A percentile compares a stretch with the other conserved stretches of the same genome.
Evolutionary conservation across 2,888 invertebrate genomes (phyloP).

Genomic region (Aleiodes testaceus): DNA sequence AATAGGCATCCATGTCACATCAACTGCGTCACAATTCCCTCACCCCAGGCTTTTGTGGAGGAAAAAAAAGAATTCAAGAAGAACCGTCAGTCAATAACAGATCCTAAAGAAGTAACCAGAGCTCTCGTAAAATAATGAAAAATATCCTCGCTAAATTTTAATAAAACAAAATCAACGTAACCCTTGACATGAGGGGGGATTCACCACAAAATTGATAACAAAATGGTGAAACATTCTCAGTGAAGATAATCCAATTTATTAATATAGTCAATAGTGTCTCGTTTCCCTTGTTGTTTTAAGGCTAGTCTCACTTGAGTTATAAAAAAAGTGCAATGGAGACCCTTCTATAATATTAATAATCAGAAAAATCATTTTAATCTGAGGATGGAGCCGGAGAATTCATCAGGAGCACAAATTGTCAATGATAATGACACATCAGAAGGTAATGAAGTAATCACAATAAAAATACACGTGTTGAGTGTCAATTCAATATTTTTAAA

Average conservation of each 20-base stretch:
- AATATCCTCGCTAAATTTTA: slow-evolving; percentile 35
- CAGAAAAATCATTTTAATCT: slow-evolving; percentile 1
- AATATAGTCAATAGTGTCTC: slow-evolving; percentile 39
- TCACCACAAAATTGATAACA: slow-evolving; percentile 48
- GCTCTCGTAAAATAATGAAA: not conserved
- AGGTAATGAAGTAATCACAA: slow-evolving; percentile 23
- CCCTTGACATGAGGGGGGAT: slow-evolving; percentile 51
- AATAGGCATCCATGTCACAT: not conserved
- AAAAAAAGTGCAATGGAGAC: slow-evolving; percentile 6
- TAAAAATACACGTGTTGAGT: slow-evolving; percentile 31
- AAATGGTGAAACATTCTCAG: slow-evolving; percentile 49
- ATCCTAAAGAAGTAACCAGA: not conserved
- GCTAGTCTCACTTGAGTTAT: slow-evolving; percentile 8
- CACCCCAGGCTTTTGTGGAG: slow-evolving; percentile 4
- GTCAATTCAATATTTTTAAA: slow-evolving; percentile 10
- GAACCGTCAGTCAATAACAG: not conserved
- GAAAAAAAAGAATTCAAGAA: not conserved
- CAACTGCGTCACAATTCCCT: not conserved
- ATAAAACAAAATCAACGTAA: slow-evolving; percentile 50
- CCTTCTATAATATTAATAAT: not conserved
- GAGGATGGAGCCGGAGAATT: slow-evolving; percentile 28
- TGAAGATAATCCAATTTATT: slow-evolving; percentile 52
- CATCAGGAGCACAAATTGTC: not conserved
- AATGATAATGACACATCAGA: slow-evolving; percentile 20
- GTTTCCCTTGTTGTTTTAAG: slow-evolving; percentile 31